phyloP scores from a whole-genome alignment of 2,113 vertebrate genomes.

The Rutilus rutilus region DNA sequence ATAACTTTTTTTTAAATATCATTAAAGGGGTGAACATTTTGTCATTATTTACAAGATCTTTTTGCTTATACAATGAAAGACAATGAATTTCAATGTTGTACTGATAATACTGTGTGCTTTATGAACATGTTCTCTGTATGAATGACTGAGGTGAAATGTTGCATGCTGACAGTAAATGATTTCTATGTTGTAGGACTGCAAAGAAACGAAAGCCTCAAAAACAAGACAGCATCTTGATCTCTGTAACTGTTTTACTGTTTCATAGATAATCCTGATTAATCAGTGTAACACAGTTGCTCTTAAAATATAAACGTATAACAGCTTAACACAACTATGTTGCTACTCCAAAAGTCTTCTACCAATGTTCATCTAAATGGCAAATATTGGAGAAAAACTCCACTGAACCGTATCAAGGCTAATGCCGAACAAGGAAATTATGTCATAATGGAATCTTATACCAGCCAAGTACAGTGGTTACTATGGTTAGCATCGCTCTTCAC shows the following conservation, averaged over 20 bases:
- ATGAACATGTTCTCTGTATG: background rate
- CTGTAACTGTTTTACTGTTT: constrained; percentile 47
- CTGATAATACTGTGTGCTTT: background rate
- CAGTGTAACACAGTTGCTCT: constrained; percentile 5
- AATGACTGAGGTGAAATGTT: background rate
- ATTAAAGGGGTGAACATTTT: background rate
- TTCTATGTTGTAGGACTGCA: constrained; percentile 51
- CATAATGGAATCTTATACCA: background rate
- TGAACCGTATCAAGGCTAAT: background rate
- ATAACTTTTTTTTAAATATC: background rate
- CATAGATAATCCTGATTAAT: constrained; percentile 29
- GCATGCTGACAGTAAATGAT: constrained; percentile 39
- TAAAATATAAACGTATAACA: background rate
- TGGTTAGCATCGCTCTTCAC: background rate
- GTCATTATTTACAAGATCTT: too few relatives aligned
- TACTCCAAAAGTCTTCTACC: background rate
- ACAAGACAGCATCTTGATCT: constrained; percentile 48
- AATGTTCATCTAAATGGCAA: background rate
- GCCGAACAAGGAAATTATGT: background rate
- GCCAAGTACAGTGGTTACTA: background rate
- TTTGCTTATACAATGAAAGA: background rate
- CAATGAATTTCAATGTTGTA: background rate
- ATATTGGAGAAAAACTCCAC: background rate
- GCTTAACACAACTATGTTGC: constrained; percentile 31
- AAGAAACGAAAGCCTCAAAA: constrained; percentile 53